Conservation (phyloP, 2,888 invertebrate genomes). For the Pimpla rufipes region DNA sequence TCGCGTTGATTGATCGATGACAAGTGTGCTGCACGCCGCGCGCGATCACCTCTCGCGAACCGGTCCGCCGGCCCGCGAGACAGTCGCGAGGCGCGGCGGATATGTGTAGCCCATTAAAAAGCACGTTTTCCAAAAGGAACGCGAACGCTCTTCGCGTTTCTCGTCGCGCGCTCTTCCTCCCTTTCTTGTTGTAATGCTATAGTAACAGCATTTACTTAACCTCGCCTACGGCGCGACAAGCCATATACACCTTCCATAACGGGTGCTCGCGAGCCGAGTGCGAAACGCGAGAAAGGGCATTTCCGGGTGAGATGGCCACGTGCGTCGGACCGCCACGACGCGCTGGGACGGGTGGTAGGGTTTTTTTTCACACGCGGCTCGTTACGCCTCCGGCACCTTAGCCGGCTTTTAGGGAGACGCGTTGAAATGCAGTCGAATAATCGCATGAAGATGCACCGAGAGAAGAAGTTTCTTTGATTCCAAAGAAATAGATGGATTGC, state of each 20-base stretch:
- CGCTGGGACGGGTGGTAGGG: neutral
- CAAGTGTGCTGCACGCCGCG: neutral
- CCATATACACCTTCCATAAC: slow-evolving; percentile 7
- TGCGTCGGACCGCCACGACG: no score
- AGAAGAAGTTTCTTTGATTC: no score
- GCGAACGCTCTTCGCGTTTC: slow-evolving; percentile 3
- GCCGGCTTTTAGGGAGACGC: neutral
- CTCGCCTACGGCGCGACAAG: neutral
- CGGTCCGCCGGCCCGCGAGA: no score
- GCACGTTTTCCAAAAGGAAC: slow-evolving; percentile 6
- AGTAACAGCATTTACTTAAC: slow-evolving; percentile 19
- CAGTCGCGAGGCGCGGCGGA: neutral
- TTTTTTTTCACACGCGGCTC: neutral
- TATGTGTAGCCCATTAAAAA: slow-evolving; percentile 21
- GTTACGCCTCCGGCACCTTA: neutral
- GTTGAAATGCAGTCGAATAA: neutral
- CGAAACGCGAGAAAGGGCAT: neutral
- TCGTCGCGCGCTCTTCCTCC: neutral
- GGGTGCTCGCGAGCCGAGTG: neutral
- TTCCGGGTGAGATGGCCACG: slow-evolving; percentile 7
- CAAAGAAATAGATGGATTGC: no score
- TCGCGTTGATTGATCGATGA: slow-evolving; percentile 51
- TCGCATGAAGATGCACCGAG: no score
- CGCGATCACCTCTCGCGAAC: neutral
- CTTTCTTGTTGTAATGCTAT: slow-evolving; percentile 32